These are phyloP conservation scores for Nasonia giraulti DNA, from an alignment of 1,140 invertebrate genomes.

Conservation along the genomic window DNA sequence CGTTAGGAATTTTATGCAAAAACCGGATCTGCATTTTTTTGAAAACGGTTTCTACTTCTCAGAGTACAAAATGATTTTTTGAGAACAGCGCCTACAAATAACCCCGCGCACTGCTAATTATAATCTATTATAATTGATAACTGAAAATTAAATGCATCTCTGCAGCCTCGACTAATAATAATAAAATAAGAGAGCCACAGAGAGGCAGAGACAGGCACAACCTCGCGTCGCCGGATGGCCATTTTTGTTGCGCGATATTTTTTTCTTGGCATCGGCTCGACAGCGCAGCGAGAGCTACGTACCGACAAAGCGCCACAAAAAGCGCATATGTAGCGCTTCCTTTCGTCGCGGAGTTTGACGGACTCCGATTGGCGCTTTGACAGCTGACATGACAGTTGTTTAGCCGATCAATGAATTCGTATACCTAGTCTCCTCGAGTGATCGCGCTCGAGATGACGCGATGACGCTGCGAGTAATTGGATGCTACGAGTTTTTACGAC, in stretches of 20 bases:
- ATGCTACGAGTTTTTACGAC: too few relatives aligned
- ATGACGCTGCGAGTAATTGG: too few relatives aligned
- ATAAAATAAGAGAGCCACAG: background rate
- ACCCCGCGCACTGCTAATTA: background rate
- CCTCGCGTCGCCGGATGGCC: constrained; percentile 4
- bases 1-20: too few relatives aligned
- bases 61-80: too few relatives aligned
- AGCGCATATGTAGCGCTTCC: background rate
- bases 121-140: background rate
- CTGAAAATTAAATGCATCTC: background rate
- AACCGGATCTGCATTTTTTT: too few relatives aligned
- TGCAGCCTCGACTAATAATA: constrained; percentile 23
- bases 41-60: too few relatives aligned
- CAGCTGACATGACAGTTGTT: constrained; percentile 7
- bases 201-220: background rate
- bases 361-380: background rate
- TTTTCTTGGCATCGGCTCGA: constrained; percentile 29
- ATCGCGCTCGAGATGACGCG: background rate
- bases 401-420: constrained; percentile 4
- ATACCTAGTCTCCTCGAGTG: background rate
- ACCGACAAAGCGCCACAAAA: background rate
- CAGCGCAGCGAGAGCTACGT: too few relatives aligned
- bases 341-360: background rate
- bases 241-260: constrained; percentile 31
- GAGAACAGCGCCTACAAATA: too few relatives aligned